Evolutionary conservation across 37 sponge, comb jelly and placozoan genomes (phyloP), one percentile per base, ranked within the genome.

Genomic region (Amphimedon queenslandica): DNA sequence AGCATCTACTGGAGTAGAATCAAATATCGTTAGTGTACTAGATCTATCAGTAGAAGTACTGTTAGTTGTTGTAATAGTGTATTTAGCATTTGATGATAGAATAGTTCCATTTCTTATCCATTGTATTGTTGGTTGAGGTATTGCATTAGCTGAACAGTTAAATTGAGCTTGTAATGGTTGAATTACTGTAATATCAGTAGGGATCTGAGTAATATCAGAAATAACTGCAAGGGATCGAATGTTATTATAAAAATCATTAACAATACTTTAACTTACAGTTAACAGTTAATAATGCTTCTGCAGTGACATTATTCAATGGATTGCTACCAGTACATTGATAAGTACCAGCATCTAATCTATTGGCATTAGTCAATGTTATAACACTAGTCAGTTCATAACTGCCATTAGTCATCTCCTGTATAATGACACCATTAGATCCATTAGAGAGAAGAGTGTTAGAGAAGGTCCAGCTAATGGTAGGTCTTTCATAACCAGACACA

Each of bases 41-140:
- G 31, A 4, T 18, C 39, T 55, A 37, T 72, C 31, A 38, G 76
- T 70, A 25, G 41, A 70, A 29, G 21, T 28, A 20, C 28, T 28
- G 0, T 16, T 28, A 5, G 47, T 43, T 41, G 4, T 41, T 28
- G 29, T 41, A 29, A 47, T 51, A 29, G n/a, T 43, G 71, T 41
- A 31, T 20, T 70, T 11, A n/a, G 61, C 24, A n/a, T 25, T 25
- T n/a, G 23, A 6, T 25, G 5, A n/a, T 60, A 60, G 5, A 25
- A 13, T n/a, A 60, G 61, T 60, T 6, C 21, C 61, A 60, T 60
- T 60, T n/a, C 28, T 6, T 25, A 60, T 6, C 88, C 88, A 88
- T 21, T 68, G 74, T 73, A 88, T 74, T 36, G 57, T 2, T 10
- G 88, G 88, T n/a, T 60, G 64, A 29, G 88, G 88, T 31, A 57